Percentiles rank a stretch among this genome's conserved stretches.
These are phyloP conservation scores for Tachysurus fulvidraco DNA, from an alignment of 2,113 vertebrate species.

Conservation along the genomic window DNA sequence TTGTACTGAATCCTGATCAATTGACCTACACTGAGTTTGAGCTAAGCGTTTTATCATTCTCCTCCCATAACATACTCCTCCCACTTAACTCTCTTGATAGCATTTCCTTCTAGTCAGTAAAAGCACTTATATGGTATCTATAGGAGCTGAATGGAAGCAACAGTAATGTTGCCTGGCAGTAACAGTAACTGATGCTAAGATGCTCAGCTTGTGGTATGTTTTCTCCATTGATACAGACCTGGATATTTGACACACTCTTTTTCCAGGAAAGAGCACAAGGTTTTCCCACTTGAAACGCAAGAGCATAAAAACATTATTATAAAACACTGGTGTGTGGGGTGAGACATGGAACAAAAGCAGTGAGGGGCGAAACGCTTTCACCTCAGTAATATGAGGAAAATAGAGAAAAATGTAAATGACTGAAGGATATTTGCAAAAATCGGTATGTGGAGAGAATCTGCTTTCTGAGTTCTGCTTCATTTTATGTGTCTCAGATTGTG, in stretches of 20 bases:
- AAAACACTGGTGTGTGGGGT: constrained; percentile 60
- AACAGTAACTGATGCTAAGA: constrained; percentile 16
- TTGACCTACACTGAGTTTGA: background rate
- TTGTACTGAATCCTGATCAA: background rate
- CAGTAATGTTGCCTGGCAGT: constrained; percentile 1
- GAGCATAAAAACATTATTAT: constrained; percentile 69
- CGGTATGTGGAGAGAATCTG: constrained; percentile 11
- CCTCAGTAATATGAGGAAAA: constrained; percentile 65
- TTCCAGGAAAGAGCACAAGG: constrained; percentile 60
- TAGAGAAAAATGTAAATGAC: constrained; percentile 68
- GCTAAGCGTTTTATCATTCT: constrained; percentile 20
- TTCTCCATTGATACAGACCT: constrained; percentile 45
- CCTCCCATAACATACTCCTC: background rate
- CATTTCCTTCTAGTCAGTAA: background rate
- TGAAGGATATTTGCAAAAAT: constrained; percentile 35
- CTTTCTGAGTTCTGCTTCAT: constrained; percentile 28
- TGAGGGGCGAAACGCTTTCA: constrained; percentile 62
- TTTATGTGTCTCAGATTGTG: background rate
- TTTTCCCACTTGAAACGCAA: constrained; percentile 64
- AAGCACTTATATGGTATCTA: constrained; percentile 27
- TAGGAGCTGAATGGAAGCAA: constrained; percentile 22
- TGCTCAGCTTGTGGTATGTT: constrained; percentile 37
- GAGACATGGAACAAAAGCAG: constrained; percentile 53
- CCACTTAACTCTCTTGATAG: constrained; percentile 1
- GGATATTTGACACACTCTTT: constrained; percentile 50